A percentile compares a stretch with the other conserved stretches of the same genome.
These are phyloP conservation scores for Labrus mixtus DNA, from an alignment of 2,113 vertebrate species.

Conservation along the genomic window DNA sequence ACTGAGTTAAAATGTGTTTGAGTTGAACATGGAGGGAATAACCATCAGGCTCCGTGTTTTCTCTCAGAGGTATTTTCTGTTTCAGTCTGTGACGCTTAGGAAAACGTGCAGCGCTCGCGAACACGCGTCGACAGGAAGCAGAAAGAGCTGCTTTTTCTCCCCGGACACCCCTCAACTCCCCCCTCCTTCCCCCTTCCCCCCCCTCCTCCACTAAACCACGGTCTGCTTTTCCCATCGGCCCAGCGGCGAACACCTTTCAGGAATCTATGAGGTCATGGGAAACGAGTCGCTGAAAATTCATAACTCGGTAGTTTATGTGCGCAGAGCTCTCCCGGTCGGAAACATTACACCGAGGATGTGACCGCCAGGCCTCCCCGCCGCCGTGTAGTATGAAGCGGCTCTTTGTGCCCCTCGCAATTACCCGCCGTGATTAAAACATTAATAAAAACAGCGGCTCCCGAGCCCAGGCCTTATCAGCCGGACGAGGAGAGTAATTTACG, in stretches of 20 bases:
- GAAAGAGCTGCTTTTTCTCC: conserved; percentile 48
- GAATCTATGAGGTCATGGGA: conserved; percentile 84
- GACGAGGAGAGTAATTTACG: conserved; percentile 41
- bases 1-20: background rate
- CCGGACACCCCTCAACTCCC: conserved; percentile 3
- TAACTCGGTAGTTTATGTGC: conserved; percentile 51
- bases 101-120: conserved; percentile 41
- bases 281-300: conserved; percentile 64
- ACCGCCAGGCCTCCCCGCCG: conserved; percentile 16
- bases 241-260: conserved; percentile 75
- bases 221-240: conserved; percentile 71
- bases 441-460: conserved; percentile 46
- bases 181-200: background rate
- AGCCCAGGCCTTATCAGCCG: conserved; percentile 38
- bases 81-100: conserved; percentile 32
- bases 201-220: background rate
- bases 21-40: background rate
- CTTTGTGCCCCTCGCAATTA: conserved; percentile 62
- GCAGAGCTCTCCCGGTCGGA: conserved; percentile 26
- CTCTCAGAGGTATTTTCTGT: conserved; percentile 16
- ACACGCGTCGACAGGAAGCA: conserved; percentile 49
- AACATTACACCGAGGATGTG: conserved; percentile 48
- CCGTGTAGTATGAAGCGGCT: conserved; percentile 49
- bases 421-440: conserved; percentile 68
- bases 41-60: conserved; percentile 1